Base-by-base conservation (phyloP, 2,797 vertebrate species). In the Echeneis naucrates region DNA sequence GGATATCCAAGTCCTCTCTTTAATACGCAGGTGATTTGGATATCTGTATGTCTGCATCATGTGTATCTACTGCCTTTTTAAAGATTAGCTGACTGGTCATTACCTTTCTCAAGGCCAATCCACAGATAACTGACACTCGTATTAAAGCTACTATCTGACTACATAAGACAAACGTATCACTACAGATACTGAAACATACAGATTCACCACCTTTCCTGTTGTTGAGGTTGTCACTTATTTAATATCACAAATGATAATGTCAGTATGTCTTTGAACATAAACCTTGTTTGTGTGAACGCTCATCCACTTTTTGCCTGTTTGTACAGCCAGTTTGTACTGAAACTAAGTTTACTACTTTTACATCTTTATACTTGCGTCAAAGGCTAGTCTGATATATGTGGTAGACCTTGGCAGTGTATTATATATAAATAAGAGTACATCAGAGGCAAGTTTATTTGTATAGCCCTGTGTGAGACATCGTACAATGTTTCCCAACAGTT, bases 281-380 rank as follows among this genome's bases (percentile, higher is more conserved):
- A 74, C 72, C 55, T 59, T 57, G 48, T 81, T 79, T 82, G 62
- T 87, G 74, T 82, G 76, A 80, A 82, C 67, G 69, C 78, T 89
- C 84, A 78, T 88, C 87, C 77, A 86, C 86, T 82, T 81, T 91
- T 86, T 78, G 86, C 89, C 89, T 89, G 88, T 94, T 88, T 93
- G 85, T 92, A 92, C 89, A 89, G 88, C 86, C 86, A 73, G 88
- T 92, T 91, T 93, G 75, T 92, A 92, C 88, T 89, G 87, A 89
- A 85, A 89, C 87, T 88, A 84, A 87, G 89, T 92, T 94, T 89
- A 91, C 89, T 89, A 94, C 89, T 92, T 93, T 92, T 93, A 89
- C 90, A 92, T 93, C 86, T 94, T 93, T 94, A 87, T 94, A 92
- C 86, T 89, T 86, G 79, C 58, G 42, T 82, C 89, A 82, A 74